A percentile compares a stretch with the other conserved stretches of the same genome.
phyloP scores from a whole-genome alignment of 64 coral and sea anemone species.

The Acropora tenuis region DNA sequence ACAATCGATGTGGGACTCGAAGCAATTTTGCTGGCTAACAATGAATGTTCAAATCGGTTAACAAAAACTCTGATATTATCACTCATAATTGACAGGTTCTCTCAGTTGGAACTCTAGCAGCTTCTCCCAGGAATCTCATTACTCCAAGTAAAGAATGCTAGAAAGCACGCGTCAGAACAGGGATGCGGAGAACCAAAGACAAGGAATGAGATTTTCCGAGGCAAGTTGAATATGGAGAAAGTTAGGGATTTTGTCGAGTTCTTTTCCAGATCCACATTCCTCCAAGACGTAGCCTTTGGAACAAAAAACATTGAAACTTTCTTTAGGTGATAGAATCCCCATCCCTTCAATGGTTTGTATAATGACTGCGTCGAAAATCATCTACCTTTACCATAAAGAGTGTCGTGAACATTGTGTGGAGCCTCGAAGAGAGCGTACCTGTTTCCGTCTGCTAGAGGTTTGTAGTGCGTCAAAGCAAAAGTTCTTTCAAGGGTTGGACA shows the following conservation, averaged over 20 bases:
- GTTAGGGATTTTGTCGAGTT: constrained; percentile 6
- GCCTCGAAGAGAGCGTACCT: constrained; percentile 47
- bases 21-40: constrained; percentile 58
- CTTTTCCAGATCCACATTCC: no score
- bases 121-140: no score
- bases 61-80: constrained; percentile 70
- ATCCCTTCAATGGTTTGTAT: constrained; percentile 63
- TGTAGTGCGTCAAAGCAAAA: no score
- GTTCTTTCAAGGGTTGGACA: constrained; percentile 32
- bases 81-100: constrained; percentile 30
- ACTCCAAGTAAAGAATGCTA: not conserved
- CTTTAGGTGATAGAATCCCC: constrained; percentile 55
- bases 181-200: constrained; percentile 48
- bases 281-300: no score
- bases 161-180: constrained; percentile 42
- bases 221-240: constrained; percentile 66
- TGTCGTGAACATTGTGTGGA: constrained; percentile 22
- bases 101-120: no score
- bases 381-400: constrained; percentile 71
- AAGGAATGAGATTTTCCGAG: constrained; percentile 43
- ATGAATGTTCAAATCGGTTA: constrained; percentile 41
- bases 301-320: constrained; percentile 20
- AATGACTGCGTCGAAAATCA: not conserved
- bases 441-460: constrained; percentile 56
- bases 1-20: constrained; percentile 40